Evolutionary conservation across 2,888 invertebrate species (phyloP).

Genomic region (Sarcophaga subvicina): DNA sequence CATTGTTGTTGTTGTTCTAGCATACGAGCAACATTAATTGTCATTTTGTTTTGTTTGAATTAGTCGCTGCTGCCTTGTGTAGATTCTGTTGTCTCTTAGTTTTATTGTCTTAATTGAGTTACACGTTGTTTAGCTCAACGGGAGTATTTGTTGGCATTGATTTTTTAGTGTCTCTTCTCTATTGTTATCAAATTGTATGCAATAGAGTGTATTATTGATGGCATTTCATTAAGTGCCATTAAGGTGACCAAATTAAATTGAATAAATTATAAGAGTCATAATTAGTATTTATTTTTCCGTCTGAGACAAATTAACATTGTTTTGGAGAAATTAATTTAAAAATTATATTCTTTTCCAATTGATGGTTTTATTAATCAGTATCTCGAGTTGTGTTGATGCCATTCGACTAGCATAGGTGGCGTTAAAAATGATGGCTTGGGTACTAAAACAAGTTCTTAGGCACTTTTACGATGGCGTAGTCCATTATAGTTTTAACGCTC

Average conservation of each 20-base stretch:
- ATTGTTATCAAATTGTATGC: slow-evolving; percentile 27
- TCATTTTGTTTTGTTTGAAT: slow-evolving; percentile 2
- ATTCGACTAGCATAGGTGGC: too few relatives aligned
- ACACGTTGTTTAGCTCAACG: slow-evolving; percentile 13
- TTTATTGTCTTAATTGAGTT: slow-evolving; percentile 53
- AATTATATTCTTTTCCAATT: too few relatives aligned
- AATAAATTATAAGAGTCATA: too few relatives aligned
- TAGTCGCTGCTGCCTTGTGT: not conserved
- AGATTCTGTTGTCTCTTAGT: slow-evolving; percentile 39
- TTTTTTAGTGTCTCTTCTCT: not conserved
- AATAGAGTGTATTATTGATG: not conserved
- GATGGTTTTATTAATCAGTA: too few relatives aligned
- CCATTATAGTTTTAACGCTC: too few relatives aligned
- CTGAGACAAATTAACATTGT: too few relatives aligned
- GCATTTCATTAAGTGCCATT: slow-evolving; percentile 28
- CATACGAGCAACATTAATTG: slow-evolving; percentile 25
- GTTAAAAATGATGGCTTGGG: too few relatives aligned
- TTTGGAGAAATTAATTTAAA: too few relatives aligned
- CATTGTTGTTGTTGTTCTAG: not conserved
- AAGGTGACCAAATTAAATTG: not conserved
- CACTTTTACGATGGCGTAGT: too few relatives aligned
- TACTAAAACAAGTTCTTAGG: too few relatives aligned
- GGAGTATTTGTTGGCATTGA: slow-evolving; percentile 27
- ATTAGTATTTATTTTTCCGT: too few relatives aligned
- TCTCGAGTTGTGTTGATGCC: too few relatives aligned